A percentile compares a stretch with the other conserved stretches of the same genome.
These are phyloP conservation scores for Phylloscopus whistleri DNA, from an alignment of 2,113 vertebrate species.

Conservation along the genomic window DNA sequence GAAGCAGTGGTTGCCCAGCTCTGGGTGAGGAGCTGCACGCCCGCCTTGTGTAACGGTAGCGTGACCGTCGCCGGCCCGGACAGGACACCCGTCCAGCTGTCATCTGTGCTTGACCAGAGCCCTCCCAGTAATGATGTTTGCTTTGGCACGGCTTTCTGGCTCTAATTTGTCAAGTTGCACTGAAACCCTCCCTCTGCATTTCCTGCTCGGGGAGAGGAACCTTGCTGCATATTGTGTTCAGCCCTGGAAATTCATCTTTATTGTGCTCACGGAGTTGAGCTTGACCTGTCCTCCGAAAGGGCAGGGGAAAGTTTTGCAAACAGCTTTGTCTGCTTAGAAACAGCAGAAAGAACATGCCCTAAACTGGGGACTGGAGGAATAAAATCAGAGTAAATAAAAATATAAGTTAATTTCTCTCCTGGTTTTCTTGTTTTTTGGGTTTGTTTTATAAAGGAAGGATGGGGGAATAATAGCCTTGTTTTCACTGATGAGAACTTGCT, in stretches of 20 bases:
- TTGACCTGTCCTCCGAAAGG: conserved; percentile 18
- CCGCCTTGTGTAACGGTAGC: background rate
- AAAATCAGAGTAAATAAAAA: conserved; percentile 11
- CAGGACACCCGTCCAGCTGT: background rate
- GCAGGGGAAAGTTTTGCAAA: conserved; percentile 4
- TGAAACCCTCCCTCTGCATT: conserved; percentile 68
- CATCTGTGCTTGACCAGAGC: conserved; percentile 7
- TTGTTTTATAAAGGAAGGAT: background rate
- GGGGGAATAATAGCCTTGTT: conserved; percentile 70
- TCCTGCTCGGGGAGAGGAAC: conserved; percentile 64
- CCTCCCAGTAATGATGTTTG: conserved; percentile 58
- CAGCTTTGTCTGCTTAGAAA: background rate
- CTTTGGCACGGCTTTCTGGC: conserved; percentile 59
- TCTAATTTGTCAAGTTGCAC: conserved; percentile 57
- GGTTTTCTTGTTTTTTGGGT: background rate
- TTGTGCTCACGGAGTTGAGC: conserved; percentile 14
- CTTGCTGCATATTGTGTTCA: background rate
- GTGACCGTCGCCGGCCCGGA: background rate
- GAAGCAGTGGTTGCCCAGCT: background rate
- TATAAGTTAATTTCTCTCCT: background rate
- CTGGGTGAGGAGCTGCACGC: background rate
- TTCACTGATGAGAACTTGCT: conserved; percentile 81
- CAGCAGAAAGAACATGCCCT: background rate
- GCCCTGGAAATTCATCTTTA: conserved; percentile 48
- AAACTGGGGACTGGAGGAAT: background rate